These are phyloP conservation scores for Anastrepha obliqua DNA, from an alignment of 1,140 invertebrate genomes.

Conservation along the genomic window DNA sequence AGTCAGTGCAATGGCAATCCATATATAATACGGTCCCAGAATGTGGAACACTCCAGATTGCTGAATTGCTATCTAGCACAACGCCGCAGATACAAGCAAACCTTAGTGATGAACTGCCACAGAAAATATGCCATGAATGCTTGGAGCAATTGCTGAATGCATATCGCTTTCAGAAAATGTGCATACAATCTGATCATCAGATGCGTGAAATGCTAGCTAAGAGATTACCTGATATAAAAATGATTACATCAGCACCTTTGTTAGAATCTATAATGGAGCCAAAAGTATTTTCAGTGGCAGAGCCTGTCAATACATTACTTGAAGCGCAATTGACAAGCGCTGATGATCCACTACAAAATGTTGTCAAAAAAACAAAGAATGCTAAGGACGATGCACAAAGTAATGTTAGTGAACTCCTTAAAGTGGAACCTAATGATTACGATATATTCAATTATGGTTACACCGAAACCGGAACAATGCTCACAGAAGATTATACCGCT, in stretches of 20 bases:
- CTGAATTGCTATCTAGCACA: conserved; percentile 28
- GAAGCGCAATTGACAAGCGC: neutral
- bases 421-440: conserved; percentile 2
- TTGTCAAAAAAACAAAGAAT: neutral
- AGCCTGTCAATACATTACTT: neutral
- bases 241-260: neutral
- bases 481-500: no score
- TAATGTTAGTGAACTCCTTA: neutral
- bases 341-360: conserved; percentile 5
- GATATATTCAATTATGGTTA: neutral
- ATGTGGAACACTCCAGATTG: conserved; percentile 26
- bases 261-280: neutral
- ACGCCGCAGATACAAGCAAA: conserved; percentile 37
- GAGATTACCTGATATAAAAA: neutral
- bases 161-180: conserved; percentile 53
- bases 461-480: neutral
- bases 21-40: neutral
- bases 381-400: neutral
- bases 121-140: conserved; percentile 44
- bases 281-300: neutral
- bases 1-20: conserved; percentile 9
- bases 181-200: conserved; percentile 6
- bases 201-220: conserved; percentile 4
- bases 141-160: conserved; percentile 26
- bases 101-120: conserved; percentile 10